Conservation (phyloP, 2,888 invertebrate species). For the Phyto melanocephala region DNA sequence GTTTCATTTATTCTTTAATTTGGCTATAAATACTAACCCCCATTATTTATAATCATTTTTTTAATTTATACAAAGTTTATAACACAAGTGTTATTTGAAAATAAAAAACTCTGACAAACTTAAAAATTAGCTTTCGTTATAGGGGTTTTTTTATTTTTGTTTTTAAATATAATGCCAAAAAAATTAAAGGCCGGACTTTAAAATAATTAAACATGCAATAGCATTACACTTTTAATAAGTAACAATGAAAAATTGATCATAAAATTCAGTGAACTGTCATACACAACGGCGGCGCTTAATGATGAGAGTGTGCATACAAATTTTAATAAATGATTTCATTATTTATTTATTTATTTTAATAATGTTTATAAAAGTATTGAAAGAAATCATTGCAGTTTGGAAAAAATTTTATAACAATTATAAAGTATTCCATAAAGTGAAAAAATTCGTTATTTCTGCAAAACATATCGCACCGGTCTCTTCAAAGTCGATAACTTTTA, state of each 20-base stretch:
- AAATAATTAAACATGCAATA: background rate
- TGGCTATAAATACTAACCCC: no score
- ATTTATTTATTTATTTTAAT: background rate
- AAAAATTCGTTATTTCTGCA: no score
- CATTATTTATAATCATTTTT: no score
- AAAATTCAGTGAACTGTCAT: conserved; percentile 3
- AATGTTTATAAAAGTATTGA: no score
- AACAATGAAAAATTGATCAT: background rate
- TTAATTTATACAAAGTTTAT: background rate
- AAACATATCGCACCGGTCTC: no score
- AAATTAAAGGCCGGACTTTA: conserved; percentile 32
- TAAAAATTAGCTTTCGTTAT: no score
- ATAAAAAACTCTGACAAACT: no score
- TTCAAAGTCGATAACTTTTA: no score
- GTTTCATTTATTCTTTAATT: background rate
- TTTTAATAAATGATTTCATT: background rate
- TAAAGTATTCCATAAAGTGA: no score
- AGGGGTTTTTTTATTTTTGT: background rate
- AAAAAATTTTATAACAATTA: no score
- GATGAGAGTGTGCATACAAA: background rate
- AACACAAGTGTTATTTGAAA: no score
- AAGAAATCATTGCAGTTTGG: no score
- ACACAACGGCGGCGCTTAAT: background rate
- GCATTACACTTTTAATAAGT: background rate
- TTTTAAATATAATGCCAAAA: conserved; percentile 39